Evolutionary conservation across 2,113 vertebrate species (phyloP), one percentile per base, ranked within the genome.

Genomic region (Pelecanoides urinatrix): DNA sequence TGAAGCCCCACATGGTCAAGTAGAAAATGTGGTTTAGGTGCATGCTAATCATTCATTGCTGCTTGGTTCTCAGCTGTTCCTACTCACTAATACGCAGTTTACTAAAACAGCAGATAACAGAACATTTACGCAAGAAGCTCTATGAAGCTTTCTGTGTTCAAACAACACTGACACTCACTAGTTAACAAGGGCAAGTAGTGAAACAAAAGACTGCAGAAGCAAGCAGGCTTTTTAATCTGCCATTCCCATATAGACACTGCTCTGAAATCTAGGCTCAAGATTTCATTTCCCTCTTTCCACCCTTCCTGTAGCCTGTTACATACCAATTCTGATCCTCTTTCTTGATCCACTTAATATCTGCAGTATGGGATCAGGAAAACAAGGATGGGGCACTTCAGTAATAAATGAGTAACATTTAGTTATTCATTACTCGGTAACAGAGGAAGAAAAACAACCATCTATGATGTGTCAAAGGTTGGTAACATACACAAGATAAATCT

Each of bases 391-490:
- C 23, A 44, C 30, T 86, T 70, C 65, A 71, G 52, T 27, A 81
- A 77, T 73, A 80, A 95, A 86, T 25, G 9, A 67, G 20, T 68
- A 90, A 68, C 29, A 19, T 45, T 66, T 50, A 65, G 79, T 74
- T 92, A 84, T 29, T 77, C 76, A 81, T 85, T 81, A 78, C 70
- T 71, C 29, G 10, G 47, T 65, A 94, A 91, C 29, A 55, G 47
- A 65, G 65, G 34, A 13, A 58, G 42, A 72, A 84, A 71, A 74
- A 23, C 47, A 49, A 65, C 36, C 10, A 58, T 6, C 44, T 56
- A 10, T 40, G 17, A 25, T 1, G 1, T 47, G n/a, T 34, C 66
- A 79, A 71, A 91, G 73, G 75, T 16, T 56, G 52, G 29, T 29
- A 91, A 75, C 19, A 72, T 11, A 58, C 9, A 77, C 5, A 58